Conservation (phyloP, 1,140 invertebrate genomes). For the Ips typographus region DNA sequence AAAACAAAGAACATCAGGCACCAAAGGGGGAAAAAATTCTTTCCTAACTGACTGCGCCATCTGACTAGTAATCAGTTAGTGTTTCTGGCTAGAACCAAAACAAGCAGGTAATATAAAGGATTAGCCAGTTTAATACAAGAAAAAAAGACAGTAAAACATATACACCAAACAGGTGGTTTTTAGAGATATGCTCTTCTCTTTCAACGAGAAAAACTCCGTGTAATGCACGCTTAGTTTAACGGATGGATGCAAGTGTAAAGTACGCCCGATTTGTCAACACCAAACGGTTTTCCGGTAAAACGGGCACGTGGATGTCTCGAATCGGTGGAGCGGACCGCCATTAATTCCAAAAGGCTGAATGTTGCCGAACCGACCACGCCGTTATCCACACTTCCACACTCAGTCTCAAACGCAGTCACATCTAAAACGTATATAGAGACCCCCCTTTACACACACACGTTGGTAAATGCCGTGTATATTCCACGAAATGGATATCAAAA, state of each 20-base stretch:
- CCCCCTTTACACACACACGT: not conserved
- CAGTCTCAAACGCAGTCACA: constrained; percentile 6
- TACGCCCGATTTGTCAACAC: constrained; percentile 49
- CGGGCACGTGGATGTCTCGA: constrained; percentile 42
- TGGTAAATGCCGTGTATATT: not conserved
- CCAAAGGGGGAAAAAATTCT: too few species aligned
- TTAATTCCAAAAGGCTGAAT: constrained; percentile 44
- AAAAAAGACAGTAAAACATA: not conserved
- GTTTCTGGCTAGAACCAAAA: too few species aligned
- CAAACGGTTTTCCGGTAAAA: constrained; percentile 50
- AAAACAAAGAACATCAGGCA: too few species aligned
- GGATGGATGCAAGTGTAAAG: constrained; percentile 43
- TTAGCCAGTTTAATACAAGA: too few species aligned
- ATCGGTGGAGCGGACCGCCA: constrained; percentile 35
- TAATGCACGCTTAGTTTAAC: constrained; percentile 38
- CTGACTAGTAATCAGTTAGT: too few species aligned
- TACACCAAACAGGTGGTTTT: constrained; percentile 21
- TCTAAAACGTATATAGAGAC: not conserved
- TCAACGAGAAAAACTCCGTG: not conserved
- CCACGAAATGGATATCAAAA: not conserved
- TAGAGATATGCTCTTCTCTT: not conserved
- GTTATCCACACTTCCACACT: constrained; percentile 6
- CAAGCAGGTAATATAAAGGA: too few species aligned
- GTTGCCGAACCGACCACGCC: constrained; percentile 10
- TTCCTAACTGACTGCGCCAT: too few species aligned